Base-by-base conservation (phyloP, 2,113 vertebrate species). In the Phrynocephalus versicolor region DNA sequence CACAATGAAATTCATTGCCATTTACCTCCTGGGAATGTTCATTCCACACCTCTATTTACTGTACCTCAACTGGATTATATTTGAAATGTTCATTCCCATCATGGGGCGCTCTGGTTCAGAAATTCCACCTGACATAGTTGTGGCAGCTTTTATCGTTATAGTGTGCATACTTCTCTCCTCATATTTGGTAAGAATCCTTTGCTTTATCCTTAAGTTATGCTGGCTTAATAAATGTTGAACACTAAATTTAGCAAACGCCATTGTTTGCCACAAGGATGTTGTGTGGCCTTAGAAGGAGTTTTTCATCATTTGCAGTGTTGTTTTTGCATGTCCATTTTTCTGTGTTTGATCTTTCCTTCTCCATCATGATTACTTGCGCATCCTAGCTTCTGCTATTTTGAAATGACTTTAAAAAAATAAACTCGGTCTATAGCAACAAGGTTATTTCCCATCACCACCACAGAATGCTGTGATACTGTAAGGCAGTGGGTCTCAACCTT, bases 61-160 rank as follows among this genome's bases (percentile, higher is more conserved):
- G 91, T 99, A 99, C 90, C 96, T 99, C 83, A 97, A 98, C 90
- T 99, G 98, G 98, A 96, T 98, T 55, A 96, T 99, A 58, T 99
- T 99, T 95, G 99, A 99, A 94, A 99, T 99, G 95, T 99, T 99
- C 89, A 97, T 97, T 0, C 99, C 99, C 77, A 98, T 99, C 85
- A 97, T 99, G 94, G 99, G 99, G 12, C 98, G 98, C 84, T 99
- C 98, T 30, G 98, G 98, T 83, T 98, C 98, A 0, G 98, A 99
- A 94, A 98, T 98, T 57, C 98, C 97, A 23, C 98, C 99, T 0
- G 99, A 99, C 81, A 84, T 98, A 83, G 96, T 99, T 60, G 85
- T 99, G 91, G 98, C 98, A 39, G 94, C 96, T 85, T 94, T 99
- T 78, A 94, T 98, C 88, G 97, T 97, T 74, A 81, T 96, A 75